phyloP scores from a whole-genome alignment of 2,113 vertebrate species.

The Tychaedon coryphoeus region DNA sequence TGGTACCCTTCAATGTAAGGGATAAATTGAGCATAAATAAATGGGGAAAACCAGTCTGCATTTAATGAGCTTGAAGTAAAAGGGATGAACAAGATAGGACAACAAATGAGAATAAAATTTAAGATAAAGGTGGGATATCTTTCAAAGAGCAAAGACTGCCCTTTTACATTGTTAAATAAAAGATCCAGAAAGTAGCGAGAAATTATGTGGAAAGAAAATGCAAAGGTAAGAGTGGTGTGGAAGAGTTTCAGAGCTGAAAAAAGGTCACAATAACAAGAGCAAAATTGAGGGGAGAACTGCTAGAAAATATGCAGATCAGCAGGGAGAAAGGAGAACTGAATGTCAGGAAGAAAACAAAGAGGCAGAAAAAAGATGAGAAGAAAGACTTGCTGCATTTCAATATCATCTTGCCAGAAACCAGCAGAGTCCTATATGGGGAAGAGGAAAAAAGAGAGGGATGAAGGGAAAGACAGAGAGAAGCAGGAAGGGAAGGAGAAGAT shows the following conservation, averaged over 20 bases:
- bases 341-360: not conserved
- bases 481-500: not conserved
- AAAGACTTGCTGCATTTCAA: not conserved
- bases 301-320: not conserved
- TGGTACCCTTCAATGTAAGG: not conserved
- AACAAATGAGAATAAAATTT: not conserved
- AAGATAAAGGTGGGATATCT: not conserved
- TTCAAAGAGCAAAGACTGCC: not conserved
- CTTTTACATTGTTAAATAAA: not conserved
- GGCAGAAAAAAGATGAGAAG: not conserved
- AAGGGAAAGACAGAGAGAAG: not conserved
- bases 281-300: not conserved
- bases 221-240: not conserved
- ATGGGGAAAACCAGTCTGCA: not conserved
- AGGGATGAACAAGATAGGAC: not conserved
- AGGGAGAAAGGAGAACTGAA: not conserved
- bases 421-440: not conserved
- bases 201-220: not conserved
- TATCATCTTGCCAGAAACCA: not conserved
- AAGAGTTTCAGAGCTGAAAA: not conserved
- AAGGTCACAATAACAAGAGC: not conserved
- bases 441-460: not conserved
- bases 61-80: slow-evolving; percentile 38
- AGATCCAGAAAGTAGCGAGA: not conserved
- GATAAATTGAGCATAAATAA: slow-evolving; percentile 3